Evolutionary conservation across 2,888 invertebrate genomes (phyloP).

Genomic region (Cryptocheilus praepositus): DNA sequence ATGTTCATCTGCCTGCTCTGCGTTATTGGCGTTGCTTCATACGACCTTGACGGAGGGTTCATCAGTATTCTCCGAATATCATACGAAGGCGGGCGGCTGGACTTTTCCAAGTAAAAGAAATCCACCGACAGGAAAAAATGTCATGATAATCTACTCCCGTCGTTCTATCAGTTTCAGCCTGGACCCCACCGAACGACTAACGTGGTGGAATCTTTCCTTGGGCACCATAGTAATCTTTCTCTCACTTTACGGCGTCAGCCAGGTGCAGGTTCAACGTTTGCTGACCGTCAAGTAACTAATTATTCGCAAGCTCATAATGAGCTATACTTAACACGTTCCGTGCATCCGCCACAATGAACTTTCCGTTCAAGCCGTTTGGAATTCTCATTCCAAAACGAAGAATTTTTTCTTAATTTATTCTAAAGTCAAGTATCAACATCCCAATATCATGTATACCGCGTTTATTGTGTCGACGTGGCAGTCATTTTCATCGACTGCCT

Average conservation of each 20-base stretch:
- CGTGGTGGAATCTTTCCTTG: slow-evolving; percentile 85
- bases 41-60: slow-evolving; percentile 82
- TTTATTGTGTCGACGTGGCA: too few species aligned
- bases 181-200: slow-evolving; percentile 88
- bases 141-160: neutral
- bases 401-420: too few species aligned
- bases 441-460: too few species aligned
- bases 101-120: slow-evolving; percentile 80
- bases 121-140: neutral
- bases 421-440: too few species aligned
- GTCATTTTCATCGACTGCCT: too few species aligned
- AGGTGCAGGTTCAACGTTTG: slow-evolving; percentile 87
- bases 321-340: too few species aligned
- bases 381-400: too few species aligned
- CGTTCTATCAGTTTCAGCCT: slow-evolving; percentile 79
- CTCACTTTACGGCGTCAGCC: slow-evolving; percentile 90
- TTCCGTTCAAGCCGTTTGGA: too few species aligned
- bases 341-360: too few species aligned
- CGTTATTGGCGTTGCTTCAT: slow-evolving; percentile 83
- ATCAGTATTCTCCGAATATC: slow-evolving; percentile 83
- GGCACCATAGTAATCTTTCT: slow-evolving; percentile 86
- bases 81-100: slow-evolving; percentile 81
- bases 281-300: slow-evolving; percentile 79
- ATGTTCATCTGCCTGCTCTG: slow-evolving; percentile 90
- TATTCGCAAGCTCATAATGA: too few species aligned